Base-by-base conservation (phyloP, 2,797 vertebrate genomes). In the Ispidina picta region DNA sequence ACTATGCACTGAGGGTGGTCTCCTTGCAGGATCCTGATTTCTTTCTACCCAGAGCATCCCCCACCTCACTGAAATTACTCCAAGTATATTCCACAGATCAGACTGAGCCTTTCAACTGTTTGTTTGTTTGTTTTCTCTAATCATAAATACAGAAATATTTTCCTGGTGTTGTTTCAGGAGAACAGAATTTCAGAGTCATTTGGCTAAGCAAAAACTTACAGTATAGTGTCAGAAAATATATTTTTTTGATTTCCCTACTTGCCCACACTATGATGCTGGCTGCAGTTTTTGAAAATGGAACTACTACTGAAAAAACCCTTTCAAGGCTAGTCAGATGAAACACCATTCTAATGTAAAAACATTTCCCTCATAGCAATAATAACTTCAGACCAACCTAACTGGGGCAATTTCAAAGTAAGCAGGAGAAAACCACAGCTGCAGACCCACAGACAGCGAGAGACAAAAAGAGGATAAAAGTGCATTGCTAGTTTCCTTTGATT, bases 341-440 rank as follows among this genome's bases (percentile, higher is more conserved):
- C 20, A 78, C 12, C 22, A 74, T 71, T 65, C 60, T 52, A 85
- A 85, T 33, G 52, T 71, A 93, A 92, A 93, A 87, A 75, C 39
- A 66, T 66, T 72, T 59, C 63, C 49, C 39, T 60, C 18, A 28
- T 4, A 89, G 71, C 62, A 88, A 77, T 55, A 86, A 13, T 81
- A 91, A 90, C 71, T 91, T 86, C 86, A 96, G 78, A 83, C 58
- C 90, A 93, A 41, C 49, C 20, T 83, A 92, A 88, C 29, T n/a
- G 59, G 35, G 75, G 69, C 63, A 73, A 82, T 96, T 92, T 92
- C 94, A 93, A 92, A 94, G 89, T 3, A 49, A 52, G 46, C 28
- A 76, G 59, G 52, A 94, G 60, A 91, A 73, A 23, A 58, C 31
- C 29, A 69, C 41, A 63, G 81, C 22, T 20, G 56, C 91, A 84